A percentile compares a stretch with the other conserved stretches of the same genome.
These are phyloP conservation scores for Mechanitis messenoides DNA, from an alignment of 2,888 invertebrate genomes.

Conservation along the genomic window DNA sequence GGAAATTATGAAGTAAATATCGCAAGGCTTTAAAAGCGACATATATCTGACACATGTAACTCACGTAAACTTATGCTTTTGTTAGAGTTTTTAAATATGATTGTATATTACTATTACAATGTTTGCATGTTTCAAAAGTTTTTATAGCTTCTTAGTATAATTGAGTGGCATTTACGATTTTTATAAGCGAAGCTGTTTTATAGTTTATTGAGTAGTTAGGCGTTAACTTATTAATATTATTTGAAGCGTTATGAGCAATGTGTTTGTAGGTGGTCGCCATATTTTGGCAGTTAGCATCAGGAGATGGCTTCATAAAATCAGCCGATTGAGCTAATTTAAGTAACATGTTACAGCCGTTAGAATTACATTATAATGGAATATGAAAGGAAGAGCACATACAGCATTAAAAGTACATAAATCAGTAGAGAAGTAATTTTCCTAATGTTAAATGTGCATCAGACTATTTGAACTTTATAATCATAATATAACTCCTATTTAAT, in stretches of 20 bases:
- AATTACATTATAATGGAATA: neutral
- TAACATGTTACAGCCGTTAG: neutral
- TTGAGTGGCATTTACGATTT: constrained; percentile 28
- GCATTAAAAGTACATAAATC: neutral
- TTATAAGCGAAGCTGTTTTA: constrained; percentile 25
- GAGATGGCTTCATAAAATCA: constrained; percentile 22
- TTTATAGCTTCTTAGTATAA: constrained; percentile 24
- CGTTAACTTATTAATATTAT: constrained; percentile 9
- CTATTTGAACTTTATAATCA: neutral
- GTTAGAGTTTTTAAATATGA: constrained; percentile 8
- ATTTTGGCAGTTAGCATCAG: constrained; percentile 2
- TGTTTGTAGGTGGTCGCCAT: constrained; percentile 8
- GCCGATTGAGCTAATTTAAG: constrained; percentile 13
- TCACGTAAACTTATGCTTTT: neutral
- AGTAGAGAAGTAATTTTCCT: neutral
- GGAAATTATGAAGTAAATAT: neutral
- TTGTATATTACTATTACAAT: constrained; percentile 7
- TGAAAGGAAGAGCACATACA: constrained; percentile 3
- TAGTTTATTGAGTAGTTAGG: constrained; percentile 23
- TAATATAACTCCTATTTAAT: neutral
- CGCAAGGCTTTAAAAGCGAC: neutral
- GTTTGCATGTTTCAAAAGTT: constrained; percentile 12
- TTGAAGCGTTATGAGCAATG: constrained; percentile 8
- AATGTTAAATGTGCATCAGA: constrained; percentile 1
- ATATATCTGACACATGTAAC: neutral